phyloP scores from a whole-genome alignment of 2,113 vertebrate genomes.

The Hippoglossus stenolepis region DNA sequence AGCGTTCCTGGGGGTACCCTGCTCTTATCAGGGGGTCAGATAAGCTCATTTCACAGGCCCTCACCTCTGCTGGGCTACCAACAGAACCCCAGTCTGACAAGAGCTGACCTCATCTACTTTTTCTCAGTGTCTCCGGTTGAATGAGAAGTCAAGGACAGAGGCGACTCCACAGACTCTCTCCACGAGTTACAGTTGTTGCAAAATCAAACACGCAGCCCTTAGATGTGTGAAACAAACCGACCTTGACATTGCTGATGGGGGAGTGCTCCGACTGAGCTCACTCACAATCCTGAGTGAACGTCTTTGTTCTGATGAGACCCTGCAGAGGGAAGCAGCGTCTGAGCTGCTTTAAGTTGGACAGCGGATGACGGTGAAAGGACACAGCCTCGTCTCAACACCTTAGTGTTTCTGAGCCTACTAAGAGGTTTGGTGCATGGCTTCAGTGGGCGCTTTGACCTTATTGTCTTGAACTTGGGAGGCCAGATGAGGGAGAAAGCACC shows the following conservation, averaged over 20 bases:
- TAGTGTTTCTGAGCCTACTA: slow-evolving; percentile 14
- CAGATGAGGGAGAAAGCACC: slow-evolving; percentile 8
- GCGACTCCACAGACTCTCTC: not conserved
- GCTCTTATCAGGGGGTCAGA: slow-evolving; percentile 76
- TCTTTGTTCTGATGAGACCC: slow-evolving; percentile 25
- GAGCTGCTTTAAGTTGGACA: not conserved
- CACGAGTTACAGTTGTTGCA: slow-evolving; percentile 36
- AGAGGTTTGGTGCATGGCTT: not conserved
- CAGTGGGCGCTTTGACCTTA: slow-evolving; percentile 23
- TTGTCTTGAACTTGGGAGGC: slow-evolving; percentile 59
- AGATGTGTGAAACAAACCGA: slow-evolving; percentile 24
- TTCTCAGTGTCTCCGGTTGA: slow-evolving; percentile 11
- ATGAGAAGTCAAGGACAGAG: slow-evolving; percentile 25
- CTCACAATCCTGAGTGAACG: not conserved
- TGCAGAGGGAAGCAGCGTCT: not conserved
- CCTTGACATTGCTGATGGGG: slow-evolving; percentile 61
- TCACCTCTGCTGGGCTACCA: slow-evolving; percentile 64
- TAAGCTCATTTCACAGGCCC: slow-evolving; percentile 75
- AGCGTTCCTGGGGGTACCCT: slow-evolving; percentile 69
- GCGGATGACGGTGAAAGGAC: not conserved
- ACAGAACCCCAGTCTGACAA: slow-evolving; percentile 30
- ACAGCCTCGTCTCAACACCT: not conserved
- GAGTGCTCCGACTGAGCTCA: slow-evolving; percentile 29
- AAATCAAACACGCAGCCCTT: slow-evolving; percentile 9
- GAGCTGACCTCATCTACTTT: slow-evolving; percentile 23